Evolutionary conservation across 2,888 invertebrate species (phyloP), one percentile per base, ranked within the genome.

Genomic region (Chrysolina oricalcia): DNA sequence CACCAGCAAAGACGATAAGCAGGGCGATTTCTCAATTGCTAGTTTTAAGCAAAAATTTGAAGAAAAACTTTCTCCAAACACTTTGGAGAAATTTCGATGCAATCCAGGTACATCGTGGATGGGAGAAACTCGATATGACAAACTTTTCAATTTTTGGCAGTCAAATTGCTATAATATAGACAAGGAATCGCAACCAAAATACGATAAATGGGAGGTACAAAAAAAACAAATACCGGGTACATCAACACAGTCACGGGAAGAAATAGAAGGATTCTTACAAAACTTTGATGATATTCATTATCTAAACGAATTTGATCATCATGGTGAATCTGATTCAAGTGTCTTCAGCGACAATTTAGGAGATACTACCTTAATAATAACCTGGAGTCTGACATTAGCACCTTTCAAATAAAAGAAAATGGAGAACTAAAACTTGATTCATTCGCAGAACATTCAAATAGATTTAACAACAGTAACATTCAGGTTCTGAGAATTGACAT

Each of bases 71-170:
- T 35, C 35, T 35, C 35, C 35, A 35, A 35, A 35, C 35, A 35
- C 35, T 35, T 35, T 35, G 35, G 35, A 35, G 35, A 35, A 35
- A 35, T 35, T 35, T 35, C 35, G 4, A 35, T 35, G 6, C 35
- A 35, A 35, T 35, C 35, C 35, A 35, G 35, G 35, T 35, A 35
- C 35, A 35, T 35, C 35, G 35, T 35, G 35, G 35, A 35, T 35
- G 35, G 35, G 35, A 35, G 35, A 8, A 35, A 35, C 4, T 35
- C 35, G 35, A 8, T 35, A 35, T 35, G 46, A 46, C 46, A 64
- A 64, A 35, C 64, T 64, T 64, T 64, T 64, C 41, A 35, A 64
- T 64, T 64, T 64, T 40, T 64, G 64, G 64, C 21, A 64, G 13
- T 35, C 35, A 64, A 64, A 64, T 64, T 64, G 64, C 21, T 40